Conservation (phyloP, 2,113 vertebrate species). For the Grallaria varia region DNA sequence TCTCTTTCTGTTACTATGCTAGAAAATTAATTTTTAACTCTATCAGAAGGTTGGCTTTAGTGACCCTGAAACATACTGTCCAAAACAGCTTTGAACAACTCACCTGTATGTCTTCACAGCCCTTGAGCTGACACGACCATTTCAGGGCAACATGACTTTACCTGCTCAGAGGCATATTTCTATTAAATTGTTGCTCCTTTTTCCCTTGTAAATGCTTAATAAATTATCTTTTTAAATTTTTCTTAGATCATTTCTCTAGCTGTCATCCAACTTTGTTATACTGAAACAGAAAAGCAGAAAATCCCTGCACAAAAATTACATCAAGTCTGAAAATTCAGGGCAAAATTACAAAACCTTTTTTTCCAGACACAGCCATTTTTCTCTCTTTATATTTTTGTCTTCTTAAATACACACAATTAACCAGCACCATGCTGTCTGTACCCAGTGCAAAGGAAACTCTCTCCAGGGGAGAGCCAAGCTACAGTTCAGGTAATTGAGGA, state of each 20-base stretch:
- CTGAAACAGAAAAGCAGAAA: neutral
- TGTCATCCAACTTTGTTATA: neutral
- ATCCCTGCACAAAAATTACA: neutral
- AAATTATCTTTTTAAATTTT: neutral
- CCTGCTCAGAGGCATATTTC: neutral
- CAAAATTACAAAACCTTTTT: neutral
- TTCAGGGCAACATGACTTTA: neutral
- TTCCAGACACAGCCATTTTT: neutral
- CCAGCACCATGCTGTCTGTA: neutral
- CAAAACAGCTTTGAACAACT: neutral
- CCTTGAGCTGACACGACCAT: neutral
- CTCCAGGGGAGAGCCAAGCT: neutral
- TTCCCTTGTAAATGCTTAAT: neutral
- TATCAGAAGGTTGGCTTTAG: neutral
- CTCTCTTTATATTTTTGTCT: neutral
- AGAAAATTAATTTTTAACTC: conserved; percentile 21
- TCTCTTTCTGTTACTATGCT: neutral
- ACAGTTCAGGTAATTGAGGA: neutral
- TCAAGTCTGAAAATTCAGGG: neutral
- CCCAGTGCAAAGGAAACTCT: neutral
- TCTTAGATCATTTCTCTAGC: neutral
- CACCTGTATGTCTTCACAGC: neutral
- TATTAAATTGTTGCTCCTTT: neutral
- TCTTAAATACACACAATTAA: neutral
- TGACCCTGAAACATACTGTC: neutral